Conservation (phyloP, 2,888 invertebrate genomes). For the Podotricha telesiphe region DNA sequence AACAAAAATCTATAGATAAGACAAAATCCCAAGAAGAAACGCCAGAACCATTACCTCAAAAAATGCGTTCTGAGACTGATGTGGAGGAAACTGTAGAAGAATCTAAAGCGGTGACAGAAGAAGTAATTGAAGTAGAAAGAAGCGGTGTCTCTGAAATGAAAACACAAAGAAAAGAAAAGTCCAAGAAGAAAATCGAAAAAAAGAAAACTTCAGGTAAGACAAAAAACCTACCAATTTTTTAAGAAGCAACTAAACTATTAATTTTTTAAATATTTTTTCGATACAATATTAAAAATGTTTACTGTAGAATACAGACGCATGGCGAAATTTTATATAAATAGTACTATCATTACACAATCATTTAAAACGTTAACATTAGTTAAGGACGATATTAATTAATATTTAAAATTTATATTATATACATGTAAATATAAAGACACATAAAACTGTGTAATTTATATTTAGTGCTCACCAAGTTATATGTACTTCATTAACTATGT, state of each 20-base stretch:
- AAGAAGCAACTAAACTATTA: background rate
- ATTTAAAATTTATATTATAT: background rate
- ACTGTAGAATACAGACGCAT: conserved; percentile 64
- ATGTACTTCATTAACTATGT: conserved; percentile 3
- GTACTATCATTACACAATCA: background rate
- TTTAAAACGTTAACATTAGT: background rate
- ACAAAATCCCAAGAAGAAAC: conserved; percentile 46
- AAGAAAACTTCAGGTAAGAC: conserved; percentile 18
- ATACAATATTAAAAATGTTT: background rate
- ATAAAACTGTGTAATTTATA: conserved; percentile 7
- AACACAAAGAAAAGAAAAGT: conserved; percentile 53
- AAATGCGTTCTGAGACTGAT: background rate
- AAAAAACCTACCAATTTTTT: background rate
- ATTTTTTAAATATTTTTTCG: background rate
- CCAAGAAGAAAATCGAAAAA: conserved; percentile 31
- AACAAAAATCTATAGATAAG: too few species aligned
- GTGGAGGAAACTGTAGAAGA: conserved; percentile 53
- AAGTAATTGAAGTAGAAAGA: conserved; percentile 45
- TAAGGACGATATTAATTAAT: background rate
- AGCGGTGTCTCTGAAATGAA: conserved; percentile 50
- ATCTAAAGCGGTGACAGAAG: conserved; percentile 43
- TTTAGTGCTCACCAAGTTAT: conserved; percentile 12
- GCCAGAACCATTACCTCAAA: conserved; percentile 31
- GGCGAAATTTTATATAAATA: conserved; percentile 47
- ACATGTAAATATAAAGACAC: conserved; percentile 9